Evolutionary conservation across 2,113 vertebrate species (phyloP).

Genomic region (Ctenodactylus gundi): DNA sequence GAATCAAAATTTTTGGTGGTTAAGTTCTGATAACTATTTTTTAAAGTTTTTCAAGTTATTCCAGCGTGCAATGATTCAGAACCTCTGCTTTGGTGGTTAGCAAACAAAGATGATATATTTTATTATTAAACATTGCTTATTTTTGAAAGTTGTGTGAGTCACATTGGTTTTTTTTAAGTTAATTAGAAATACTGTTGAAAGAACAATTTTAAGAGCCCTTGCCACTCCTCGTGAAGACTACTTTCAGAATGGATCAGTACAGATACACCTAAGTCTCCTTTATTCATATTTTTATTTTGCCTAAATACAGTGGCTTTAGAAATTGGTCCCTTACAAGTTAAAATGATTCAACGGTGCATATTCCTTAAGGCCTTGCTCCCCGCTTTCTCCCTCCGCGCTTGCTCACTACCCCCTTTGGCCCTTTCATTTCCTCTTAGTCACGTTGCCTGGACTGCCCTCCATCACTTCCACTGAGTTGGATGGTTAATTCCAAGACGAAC

Average conservation of each 20-base stretch:
- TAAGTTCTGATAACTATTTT: background rate
- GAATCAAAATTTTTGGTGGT: background rate
- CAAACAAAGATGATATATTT: background rate
- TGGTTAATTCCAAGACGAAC: background rate
- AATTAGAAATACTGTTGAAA: background rate
- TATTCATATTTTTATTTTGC: background rate
- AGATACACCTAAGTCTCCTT: background rate
- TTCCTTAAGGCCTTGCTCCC: too few species aligned
- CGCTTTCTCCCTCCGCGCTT: too few species aligned
- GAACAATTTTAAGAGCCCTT: background rate
- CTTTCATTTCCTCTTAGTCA: too few species aligned
- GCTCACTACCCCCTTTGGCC: background rate
- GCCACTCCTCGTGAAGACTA: background rate
- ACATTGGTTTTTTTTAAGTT: background rate
- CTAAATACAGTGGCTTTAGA: background rate
- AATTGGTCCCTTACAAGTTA: background rate
- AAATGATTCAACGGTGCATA: background rate
- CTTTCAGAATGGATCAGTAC: background rate
- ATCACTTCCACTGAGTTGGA: background rate
- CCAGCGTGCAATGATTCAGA: background rate
- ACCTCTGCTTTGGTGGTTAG: background rate
- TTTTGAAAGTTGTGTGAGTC: background rate
- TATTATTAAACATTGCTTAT: background rate
- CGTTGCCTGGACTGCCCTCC: background rate
- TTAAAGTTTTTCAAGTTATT: background rate